Conservation (phyloP, 2,797 vertebrate genomes). For the Sebastes iracundus region DNA sequence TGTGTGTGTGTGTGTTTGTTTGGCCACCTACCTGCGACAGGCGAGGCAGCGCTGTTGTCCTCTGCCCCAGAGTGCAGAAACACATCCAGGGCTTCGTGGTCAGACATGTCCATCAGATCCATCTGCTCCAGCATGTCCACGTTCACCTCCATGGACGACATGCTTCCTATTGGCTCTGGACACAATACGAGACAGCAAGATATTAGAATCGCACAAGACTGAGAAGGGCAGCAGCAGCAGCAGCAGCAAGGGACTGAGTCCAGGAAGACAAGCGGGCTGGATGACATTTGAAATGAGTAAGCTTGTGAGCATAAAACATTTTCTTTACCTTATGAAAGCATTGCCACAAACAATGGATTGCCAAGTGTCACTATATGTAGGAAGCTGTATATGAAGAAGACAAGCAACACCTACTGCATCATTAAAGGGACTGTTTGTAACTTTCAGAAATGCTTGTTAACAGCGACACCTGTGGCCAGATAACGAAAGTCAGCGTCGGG, state of each 20-base stretch:
- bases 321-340: slow-evolving; percentile 5
- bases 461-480: too few relatives aligned
- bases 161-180: slow-evolving; percentile 92
- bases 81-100: slow-evolving; percentile 92
- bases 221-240: slow-evolving; percentile 34
- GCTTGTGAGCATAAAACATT: not conserved
- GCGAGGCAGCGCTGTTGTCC: slow-evolving; percentile 85
- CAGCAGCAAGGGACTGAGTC: slow-evolving; percentile 68
- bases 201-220: not conserved
- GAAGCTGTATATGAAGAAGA: slow-evolving; percentile 10
- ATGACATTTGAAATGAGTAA: slow-evolving; percentile 48
- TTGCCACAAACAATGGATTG: slow-evolving; percentile 8
- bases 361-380: not conserved
- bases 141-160: slow-evolving; percentile 97
- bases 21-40: slow-evolving; percentile 82
- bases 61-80: slow-evolving; percentile 89
- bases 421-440: not conserved
- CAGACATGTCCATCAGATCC: slow-evolving; percentile 92
- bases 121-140: slow-evolving; percentile 95
- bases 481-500: too few relatives aligned
- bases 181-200: slow-evolving; percentile 23
- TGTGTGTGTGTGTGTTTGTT: not conserved
- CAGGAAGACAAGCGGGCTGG: slow-evolving; percentile 58
- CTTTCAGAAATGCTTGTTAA: too few relatives aligned
- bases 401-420: not conserved